phyloP scores from a whole-genome alignment of 2,888 invertebrate genomes.

The Drosophila falleni region DNA sequence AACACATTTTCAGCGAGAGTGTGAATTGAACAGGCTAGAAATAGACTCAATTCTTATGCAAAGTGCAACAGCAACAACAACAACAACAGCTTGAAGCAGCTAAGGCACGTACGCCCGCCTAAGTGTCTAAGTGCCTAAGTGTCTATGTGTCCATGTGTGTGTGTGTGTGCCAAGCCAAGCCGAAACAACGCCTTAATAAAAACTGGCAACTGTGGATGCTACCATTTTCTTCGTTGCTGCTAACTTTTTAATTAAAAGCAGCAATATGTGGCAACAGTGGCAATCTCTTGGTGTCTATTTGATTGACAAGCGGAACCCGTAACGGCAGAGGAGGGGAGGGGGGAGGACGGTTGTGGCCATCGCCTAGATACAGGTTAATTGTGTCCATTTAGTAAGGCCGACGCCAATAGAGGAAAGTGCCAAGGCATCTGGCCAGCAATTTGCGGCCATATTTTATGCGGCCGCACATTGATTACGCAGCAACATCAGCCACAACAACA shows the following conservation, averaged over 20 bases:
- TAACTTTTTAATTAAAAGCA: constrained; percentile 64
- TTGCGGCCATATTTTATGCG: constrained; percentile 72
- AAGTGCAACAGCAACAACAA: constrained; percentile 23
- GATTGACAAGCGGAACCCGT: constrained; percentile 68
- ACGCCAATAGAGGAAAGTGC: constrained; percentile 54
- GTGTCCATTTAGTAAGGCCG: constrained; percentile 60
- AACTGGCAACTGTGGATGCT: constrained; percentile 69
- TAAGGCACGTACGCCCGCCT: constrained; percentile 22
- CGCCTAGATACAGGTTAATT: constrained; percentile 69
- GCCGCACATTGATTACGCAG: constrained; percentile 52
- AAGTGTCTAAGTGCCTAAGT: neutral
- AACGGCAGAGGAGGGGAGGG: neutral
- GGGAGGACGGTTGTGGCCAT: neutral
- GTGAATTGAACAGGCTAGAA: constrained; percentile 54
- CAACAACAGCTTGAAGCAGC: constrained; percentile 20
- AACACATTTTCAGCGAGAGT: constrained; percentile 56
- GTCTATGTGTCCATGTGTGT: too few relatives aligned
- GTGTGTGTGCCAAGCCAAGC: constrained; percentile 21
- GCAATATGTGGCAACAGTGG: constrained; percentile 19
- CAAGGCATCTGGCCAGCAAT: constrained; percentile 67
- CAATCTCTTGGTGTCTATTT: constrained; percentile 58
- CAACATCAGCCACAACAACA: constrained; percentile 25
- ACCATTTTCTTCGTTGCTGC: constrained; percentile 54
- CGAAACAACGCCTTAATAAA: constrained; percentile 67
- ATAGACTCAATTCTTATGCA: constrained; percentile 44